Percentiles rank a stretch among this genome's conserved stretches.
These are phyloP conservation scores for Prionailurus bengalensis DNA, from an alignment of 2,113 vertebrate genomes.

Conservation along the genomic window DNA sequence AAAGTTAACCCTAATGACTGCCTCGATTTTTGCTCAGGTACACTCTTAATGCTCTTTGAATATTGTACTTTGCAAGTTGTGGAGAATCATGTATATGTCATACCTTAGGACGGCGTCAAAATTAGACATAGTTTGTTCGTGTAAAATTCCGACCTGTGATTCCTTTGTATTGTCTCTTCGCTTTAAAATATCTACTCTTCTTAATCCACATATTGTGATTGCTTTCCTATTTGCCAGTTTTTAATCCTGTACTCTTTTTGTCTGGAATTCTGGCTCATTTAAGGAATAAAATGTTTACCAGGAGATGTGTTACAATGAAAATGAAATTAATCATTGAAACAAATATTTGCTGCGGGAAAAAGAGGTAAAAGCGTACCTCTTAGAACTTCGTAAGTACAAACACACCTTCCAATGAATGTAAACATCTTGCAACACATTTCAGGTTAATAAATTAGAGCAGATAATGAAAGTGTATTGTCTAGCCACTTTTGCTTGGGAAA, in stretches of 20 bases:
- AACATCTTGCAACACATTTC: slow-evolving; percentile 58
- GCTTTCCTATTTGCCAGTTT: slow-evolving; percentile 63
- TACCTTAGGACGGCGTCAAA: neutral
- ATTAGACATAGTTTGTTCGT: neutral
- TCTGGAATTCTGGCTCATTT: slow-evolving; percentile 34
- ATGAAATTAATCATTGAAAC: slow-evolving; percentile 66
- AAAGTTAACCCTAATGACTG: neutral
- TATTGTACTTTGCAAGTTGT: neutral
- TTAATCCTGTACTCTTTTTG: neutral
- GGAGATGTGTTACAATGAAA: slow-evolving; percentile 60
- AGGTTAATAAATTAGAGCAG: slow-evolving; percentile 39
- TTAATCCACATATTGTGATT: slow-evolving; percentile 48
- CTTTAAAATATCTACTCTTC: neutral
- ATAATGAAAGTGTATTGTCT: slow-evolving; percentile 45
- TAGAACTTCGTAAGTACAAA: slow-evolving; percentile 41
- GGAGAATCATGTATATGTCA: neutral
- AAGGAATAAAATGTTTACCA: slow-evolving; percentile 15
- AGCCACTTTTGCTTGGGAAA: slow-evolving; percentile 57
- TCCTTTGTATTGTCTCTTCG: neutral
- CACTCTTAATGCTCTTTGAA: neutral
- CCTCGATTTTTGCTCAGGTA: neutral
- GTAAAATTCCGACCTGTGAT: neutral
- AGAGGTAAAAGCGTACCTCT: neutral
- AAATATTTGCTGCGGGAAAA: slow-evolving; percentile 57
- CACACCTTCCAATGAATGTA: slow-evolving; percentile 56